Percentiles rank a stretch among this genome's conserved stretches.
These are phyloP conservation scores for Drosophila percnosoma DNA, from an alignment of 2,888 invertebrate species.

Conservation along the genomic window DNA sequence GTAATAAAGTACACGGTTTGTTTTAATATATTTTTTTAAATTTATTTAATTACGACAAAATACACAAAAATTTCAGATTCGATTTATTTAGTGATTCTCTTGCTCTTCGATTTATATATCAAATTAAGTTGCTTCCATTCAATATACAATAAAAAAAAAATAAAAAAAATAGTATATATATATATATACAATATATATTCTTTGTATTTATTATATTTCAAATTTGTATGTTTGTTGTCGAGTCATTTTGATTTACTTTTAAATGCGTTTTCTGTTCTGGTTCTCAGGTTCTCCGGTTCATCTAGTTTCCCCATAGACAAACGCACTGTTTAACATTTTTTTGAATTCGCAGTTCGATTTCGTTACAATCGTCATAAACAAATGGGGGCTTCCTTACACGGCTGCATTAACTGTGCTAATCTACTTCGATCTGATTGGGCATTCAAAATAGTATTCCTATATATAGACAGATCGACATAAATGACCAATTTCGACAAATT, in stretches of 20 bases:
- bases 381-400: slow-evolving; percentile 1
- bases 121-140: slow-evolving; percentile 63
- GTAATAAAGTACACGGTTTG: neutral
- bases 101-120: slow-evolving; percentile 48
- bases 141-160: slow-evolving; percentile 60
- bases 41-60: slow-evolving; percentile 79
- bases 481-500: neutral
- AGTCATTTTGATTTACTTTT: slow-evolving; percentile 25
- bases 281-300: slow-evolving; percentile 24
- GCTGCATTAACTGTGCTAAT: slow-evolving; percentile 6
- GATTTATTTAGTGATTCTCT: slow-evolving; percentile 57
- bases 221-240: slow-evolving; percentile 32
- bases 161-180: slow-evolving; percentile 52
- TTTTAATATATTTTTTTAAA: slow-evolving; percentile 32
- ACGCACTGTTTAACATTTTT: slow-evolving; percentile 16
- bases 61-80: slow-evolving; percentile 74
- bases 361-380: slow-evolving; percentile 5
- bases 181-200: slow-evolving; percentile 29
- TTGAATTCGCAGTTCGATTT: slow-evolving; percentile 8
- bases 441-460: slow-evolving; percentile 3
- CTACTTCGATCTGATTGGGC: slow-evolving; percentile 3
- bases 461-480: neutral
- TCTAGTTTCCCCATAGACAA: slow-evolving; percentile 17
- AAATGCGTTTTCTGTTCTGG: slow-evolving; percentile 40
- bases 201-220: slow-evolving; percentile 18